phyloP scores from a whole-genome alignment of 2,113 vertebrate genomes.

The Seriola quinqueradiata region DNA sequence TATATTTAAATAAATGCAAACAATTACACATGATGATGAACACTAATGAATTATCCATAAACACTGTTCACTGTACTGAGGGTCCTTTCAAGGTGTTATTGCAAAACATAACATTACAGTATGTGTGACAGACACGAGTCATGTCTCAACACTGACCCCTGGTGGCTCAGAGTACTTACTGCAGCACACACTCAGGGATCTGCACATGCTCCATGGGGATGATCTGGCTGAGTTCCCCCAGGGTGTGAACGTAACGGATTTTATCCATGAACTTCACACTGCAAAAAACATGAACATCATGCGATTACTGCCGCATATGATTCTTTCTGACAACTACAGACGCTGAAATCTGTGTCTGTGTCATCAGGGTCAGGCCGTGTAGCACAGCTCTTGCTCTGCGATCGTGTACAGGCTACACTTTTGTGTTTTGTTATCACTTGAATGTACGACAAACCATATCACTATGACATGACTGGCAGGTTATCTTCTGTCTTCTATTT shows the following conservation, averaged over 20 bases:
- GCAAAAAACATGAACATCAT: slow-evolving; percentile 17
- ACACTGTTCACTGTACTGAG: neutral
- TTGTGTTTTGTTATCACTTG: neutral
- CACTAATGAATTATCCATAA: neutral
- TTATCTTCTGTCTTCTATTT: neutral
- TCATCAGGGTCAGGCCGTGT: neutral
- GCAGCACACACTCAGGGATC: slow-evolving; percentile 93
- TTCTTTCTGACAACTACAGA: neutral
- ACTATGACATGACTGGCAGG: neutral
- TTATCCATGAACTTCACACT: slow-evolving; percentile 97
- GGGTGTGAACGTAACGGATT: slow-evolving; percentile 92
- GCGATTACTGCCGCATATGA: neutral
- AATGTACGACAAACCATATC: neutral
- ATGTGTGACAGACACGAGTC: neutral
- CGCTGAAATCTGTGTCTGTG: neutral
- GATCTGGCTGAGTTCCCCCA: slow-evolving; percentile 90
- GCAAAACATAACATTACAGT: neutral
- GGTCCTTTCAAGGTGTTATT: neutral
- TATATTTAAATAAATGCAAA: neutral
- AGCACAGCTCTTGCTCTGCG: neutral
- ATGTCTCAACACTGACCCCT: slow-evolving; percentile 44
- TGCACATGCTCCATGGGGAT: slow-evolving; percentile 97
- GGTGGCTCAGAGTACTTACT: slow-evolving; percentile 87
- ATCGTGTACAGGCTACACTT: neutral
- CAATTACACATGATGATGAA: neutral